Evolutionary conservation across 2,797 vertebrate genomes (phyloP), one percentile per base, ranked within the genome.

Genomic region (Myotis pilosus): DNA sequence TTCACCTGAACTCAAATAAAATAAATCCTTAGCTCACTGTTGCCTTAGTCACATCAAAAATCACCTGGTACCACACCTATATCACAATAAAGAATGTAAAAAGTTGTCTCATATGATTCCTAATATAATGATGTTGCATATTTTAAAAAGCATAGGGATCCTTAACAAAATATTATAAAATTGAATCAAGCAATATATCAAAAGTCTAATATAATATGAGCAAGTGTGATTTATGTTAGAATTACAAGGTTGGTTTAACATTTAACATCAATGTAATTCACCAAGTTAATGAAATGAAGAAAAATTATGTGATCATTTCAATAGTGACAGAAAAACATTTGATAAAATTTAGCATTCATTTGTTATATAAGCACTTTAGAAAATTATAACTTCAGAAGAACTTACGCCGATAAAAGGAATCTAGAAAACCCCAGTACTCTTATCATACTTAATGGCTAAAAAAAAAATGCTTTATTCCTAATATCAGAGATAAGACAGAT

Each of bases 111-210:
- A n/a, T 66, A 36, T 25, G 22, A 66, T 41, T 82, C 38, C 71
- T 71, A 66, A 17, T 75, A 22, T 44, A 88, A 74, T 8, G 49
- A n/a, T 33, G 2, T 38, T 38, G 19, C 33, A 74, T 86, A 33
- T n/a, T 74, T 74, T 75, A 28, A 88, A 71, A 79, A 78, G 28
- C 28, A 33, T 28, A 28, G 19, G 20, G 71, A 28, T 71, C 9
- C 11, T 71, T 84, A 89, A 41, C 11, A 53, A 89, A 91, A 75
- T 68, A 88, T 62, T 84, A 79, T 85, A 23, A 84, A 78, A 79
- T 44, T 36, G 13, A 76, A 68, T 87, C 5, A 76, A 75, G 41
- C 3, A 53, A 44, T 69, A 33, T 28, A 19, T 49, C 22, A 74
- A 84, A 60, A 76, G 2, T 62, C 68, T 30, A 87, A 41, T 38